Evolutionary conservation across 2,113 vertebrate genomes (phyloP).

Genomic region (Colistium nudipinnis): DNA sequence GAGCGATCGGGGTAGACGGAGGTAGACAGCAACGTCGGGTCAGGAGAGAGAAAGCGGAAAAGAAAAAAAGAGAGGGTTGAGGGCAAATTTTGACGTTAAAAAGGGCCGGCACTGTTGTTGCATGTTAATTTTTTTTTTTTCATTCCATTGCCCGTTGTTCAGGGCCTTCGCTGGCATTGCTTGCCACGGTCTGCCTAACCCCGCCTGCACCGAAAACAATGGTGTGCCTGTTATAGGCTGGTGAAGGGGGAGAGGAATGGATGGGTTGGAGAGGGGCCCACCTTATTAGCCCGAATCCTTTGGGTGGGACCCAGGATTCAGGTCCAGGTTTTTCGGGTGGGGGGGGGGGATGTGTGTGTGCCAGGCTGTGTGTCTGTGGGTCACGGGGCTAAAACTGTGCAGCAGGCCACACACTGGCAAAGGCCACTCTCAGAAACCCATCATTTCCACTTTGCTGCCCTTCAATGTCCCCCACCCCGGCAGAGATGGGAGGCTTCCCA

Average conservation of each 20-base stretch:
- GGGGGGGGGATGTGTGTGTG: conserved; percentile 16
- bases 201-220: conserved; percentile 78
- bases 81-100: conserved; percentile 45
- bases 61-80: conserved; percentile 41
- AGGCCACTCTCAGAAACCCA: conserved; percentile 51
- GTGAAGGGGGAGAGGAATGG: conserved; percentile 59
- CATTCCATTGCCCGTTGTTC: conserved; percentile 66
- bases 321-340: conserved; percentile 48
- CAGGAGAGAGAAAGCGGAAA: conserved; percentile 9
- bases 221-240: conserved; percentile 70
- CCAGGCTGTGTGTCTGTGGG: conserved; percentile 51
- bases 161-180: conserved; percentile 72
- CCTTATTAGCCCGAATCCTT: conserved; percentile 61
- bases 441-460: conserved; percentile 62
- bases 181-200: conserved; percentile 66
- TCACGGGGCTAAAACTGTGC: conserved; percentile 58
- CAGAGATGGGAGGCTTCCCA: conserved; percentile 55
- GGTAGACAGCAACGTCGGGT: conserved; percentile 23
- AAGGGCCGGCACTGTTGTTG: conserved; percentile 61
- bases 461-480: conserved; percentile 39
- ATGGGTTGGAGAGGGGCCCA: conserved; percentile 61
- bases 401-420: conserved; percentile 47
- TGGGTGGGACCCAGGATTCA: conserved; percentile 51
- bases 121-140: conserved; percentile 72
- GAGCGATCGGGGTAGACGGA: not conserved